Evolutionary conservation across 2,888 invertebrate genomes (phyloP).

Genomic region (Zelleria hepariella): DNA sequence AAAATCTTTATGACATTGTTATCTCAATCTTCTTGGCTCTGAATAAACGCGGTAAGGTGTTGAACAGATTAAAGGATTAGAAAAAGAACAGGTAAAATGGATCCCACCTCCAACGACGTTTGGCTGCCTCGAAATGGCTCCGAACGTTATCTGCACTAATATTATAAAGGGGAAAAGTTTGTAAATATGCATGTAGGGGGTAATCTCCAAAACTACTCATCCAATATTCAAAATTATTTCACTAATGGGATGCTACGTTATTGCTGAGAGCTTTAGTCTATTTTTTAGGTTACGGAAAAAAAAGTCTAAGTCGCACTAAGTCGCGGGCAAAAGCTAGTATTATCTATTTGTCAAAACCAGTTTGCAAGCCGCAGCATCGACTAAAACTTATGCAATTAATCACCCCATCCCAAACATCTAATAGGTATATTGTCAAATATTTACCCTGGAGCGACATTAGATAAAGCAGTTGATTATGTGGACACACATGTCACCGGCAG

Average conservation of each 20-base stretch:
- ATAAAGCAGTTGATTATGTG: constrained; percentile 38
- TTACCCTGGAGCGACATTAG: constrained; percentile 24
- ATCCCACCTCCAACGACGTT: constrained; percentile 32
- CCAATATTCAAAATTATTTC: too few species aligned
- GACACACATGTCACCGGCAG: constrained; percentile 56
- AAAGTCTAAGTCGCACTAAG: too few species aligned
- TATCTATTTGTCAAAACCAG: too few species aligned
- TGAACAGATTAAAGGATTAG: constrained; percentile 45
- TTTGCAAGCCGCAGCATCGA: too few species aligned
- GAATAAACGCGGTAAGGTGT: constrained; percentile 18
- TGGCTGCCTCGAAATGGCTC: not conserved
- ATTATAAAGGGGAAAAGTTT: not conserved
- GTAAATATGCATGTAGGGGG: too few species aligned
- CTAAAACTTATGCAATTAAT: not conserved
- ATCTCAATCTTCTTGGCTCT: constrained; percentile 30
- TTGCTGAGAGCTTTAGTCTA: too few species aligned
- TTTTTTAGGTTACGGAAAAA: too few species aligned
- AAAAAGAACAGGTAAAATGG: constrained; percentile 30
- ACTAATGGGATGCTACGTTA: too few species aligned
- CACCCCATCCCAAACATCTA: not conserved
- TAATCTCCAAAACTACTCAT: too few species aligned
- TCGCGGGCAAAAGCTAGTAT: too few species aligned
- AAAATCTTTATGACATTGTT: constrained; percentile 30
- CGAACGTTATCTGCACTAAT: not conserved
- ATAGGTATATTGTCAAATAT: constrained; percentile 12